Evolutionary conservation across 2,888 invertebrate genomes (phyloP).

Genomic region (Papilio demoleus): DNA sequence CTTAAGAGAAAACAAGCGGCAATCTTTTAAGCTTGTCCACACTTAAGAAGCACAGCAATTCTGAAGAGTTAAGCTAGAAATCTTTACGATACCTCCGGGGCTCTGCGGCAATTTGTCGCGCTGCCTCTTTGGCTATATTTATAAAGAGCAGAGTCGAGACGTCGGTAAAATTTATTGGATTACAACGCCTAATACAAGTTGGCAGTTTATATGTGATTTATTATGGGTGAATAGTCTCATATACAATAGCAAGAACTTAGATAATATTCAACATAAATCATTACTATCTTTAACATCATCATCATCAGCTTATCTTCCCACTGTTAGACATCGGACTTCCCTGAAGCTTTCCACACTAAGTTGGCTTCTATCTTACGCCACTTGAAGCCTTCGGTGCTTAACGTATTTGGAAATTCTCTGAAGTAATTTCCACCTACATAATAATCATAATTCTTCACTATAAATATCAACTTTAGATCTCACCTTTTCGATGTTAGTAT

Average conservation of each 20-base stretch:
- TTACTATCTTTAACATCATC: too few relatives aligned
- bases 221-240: too few relatives aligned
- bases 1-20: slow-evolving; percentile 27
- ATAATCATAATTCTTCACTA: too few relatives aligned
- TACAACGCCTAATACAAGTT: background rate
- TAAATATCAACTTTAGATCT: background rate
- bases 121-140: slow-evolving; percentile 8
- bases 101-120: slow-evolving; percentile 37
- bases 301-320: too few relatives aligned
- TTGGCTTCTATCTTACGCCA: too few relatives aligned
- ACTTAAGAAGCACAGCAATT: slow-evolving; percentile 33
- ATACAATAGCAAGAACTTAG: too few relatives aligned
- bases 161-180: slow-evolving; percentile 4
- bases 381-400: too few relatives aligned
- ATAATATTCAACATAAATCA: too few relatives aligned
- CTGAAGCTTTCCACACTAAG: too few relatives aligned
- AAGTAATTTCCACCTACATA: too few relatives aligned
- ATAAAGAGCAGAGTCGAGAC: slow-evolving; percentile 7
- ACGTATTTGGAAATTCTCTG: too few relatives aligned
- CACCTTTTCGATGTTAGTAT: background rate
- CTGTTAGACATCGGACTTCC: too few relatives aligned
- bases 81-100: slow-evolving; percentile 36
- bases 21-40: slow-evolving; percentile 36
- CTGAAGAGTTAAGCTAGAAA: slow-evolving; percentile 27
- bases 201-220: background rate